These are phyloP conservation scores for Hylaeus volcanicus DNA, from an alignment of 1,140 invertebrate genomes.

Conservation along the genomic window DNA sequence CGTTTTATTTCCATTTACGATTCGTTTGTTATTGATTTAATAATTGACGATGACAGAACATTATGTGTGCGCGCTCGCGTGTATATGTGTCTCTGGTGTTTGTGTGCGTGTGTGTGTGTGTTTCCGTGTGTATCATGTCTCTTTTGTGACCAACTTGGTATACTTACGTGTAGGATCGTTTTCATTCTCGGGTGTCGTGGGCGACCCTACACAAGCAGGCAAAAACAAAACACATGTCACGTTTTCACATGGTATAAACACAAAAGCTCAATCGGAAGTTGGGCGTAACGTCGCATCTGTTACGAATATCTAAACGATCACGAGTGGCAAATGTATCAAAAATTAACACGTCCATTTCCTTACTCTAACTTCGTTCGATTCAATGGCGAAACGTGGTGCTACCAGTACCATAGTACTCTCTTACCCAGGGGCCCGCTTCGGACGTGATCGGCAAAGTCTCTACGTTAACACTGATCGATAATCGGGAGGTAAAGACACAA, in stretches of 20 bases:
- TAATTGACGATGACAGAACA: neutral
- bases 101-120: neutral
- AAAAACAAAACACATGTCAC: constrained; percentile 80
- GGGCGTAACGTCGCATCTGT: constrained; percentile 48
- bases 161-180: constrained; percentile 83
- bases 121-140: constrained; percentile 21
- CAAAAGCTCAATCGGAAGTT: constrained; percentile 74
- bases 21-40: constrained; percentile 19
- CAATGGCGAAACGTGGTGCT: no score
- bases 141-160: constrained; percentile 84
- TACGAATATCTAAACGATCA: constrained; percentile 21
- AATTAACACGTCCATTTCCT: no score
- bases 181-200: constrained; percentile 82
- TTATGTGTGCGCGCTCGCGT: neutral
- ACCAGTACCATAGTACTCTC: neutral
- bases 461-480: constrained; percentile 1
- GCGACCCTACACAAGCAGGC: constrained; percentile 81
- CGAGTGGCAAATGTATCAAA: neutral
- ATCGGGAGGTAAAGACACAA: neutral
- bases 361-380: no score
- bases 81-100: neutral
- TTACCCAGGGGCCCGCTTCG: neutral
- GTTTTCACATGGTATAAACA: constrained; percentile 78
- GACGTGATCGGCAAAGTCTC: neutral
- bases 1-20: neutral